Conservation (phyloP, 2,888 invertebrate genomes). For the Drosophila neonasuta region DNA sequence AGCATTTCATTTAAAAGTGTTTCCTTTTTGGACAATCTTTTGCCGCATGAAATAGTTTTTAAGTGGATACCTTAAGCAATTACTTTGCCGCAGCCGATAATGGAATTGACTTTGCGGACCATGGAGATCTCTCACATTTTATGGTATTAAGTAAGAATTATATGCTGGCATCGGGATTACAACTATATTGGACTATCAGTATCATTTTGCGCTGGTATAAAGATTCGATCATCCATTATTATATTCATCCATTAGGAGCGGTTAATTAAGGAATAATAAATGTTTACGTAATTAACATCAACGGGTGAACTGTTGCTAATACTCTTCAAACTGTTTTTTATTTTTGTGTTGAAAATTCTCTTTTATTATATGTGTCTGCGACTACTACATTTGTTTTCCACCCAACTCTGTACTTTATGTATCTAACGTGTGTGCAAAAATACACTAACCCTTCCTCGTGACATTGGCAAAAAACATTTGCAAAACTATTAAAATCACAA, state of each 20-base stretch:
- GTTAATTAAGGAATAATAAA: conserved; percentile 37
- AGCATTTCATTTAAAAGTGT: conserved; percentile 33
- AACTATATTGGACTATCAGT: conserved; percentile 6
- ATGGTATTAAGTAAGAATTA: not conserved
- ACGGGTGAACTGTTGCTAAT: conserved; percentile 39
- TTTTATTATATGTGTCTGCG: conserved; percentile 69
- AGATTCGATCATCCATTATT: conserved; percentile 24
- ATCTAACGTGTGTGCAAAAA: conserved; percentile 38
- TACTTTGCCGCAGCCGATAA: not conserved
- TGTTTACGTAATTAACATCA: conserved; percentile 20
- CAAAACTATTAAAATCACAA: conserved; percentile 15
- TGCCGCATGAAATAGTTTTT: conserved; percentile 25
- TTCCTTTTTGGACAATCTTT: conserved; percentile 43
- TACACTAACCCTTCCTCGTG: conserved; percentile 37
- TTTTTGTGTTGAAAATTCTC: conserved; percentile 52
- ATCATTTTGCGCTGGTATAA: conserved; percentile 10
- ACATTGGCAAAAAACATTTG: conserved; percentile 23
- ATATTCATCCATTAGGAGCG: conserved; percentile 47
- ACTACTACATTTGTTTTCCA: conserved; percentile 51
- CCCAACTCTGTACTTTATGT: conserved; percentile 49
- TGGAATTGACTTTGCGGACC: not conserved
- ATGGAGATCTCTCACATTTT: not conserved
- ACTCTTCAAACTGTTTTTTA: conserved; percentile 19
- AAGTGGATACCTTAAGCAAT: conserved; percentile 18
- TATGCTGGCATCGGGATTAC: not conserved